Conservation (phyloP, 2,888 invertebrate species). For the Melanargia galathea region DNA sequence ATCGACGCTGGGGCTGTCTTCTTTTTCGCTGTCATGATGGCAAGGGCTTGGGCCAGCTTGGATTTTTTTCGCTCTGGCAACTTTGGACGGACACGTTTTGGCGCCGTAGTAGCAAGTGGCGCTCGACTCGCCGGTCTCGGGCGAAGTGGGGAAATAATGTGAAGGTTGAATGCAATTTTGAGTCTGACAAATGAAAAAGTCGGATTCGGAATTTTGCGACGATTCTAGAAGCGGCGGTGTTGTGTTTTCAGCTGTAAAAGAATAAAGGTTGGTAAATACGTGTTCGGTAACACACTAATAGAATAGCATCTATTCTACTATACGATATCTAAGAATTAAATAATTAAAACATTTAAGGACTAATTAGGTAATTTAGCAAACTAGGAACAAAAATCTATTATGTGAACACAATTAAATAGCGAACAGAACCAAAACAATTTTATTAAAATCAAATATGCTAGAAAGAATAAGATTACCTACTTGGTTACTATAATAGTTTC, state of each 20-base stretch:
- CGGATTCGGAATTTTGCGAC: constrained; percentile 63
- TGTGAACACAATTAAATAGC: too few relatives aligned
- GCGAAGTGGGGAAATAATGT: constrained; percentile 66
- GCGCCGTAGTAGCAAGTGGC: constrained; percentile 70
- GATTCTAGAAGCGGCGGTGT: constrained; percentile 71
- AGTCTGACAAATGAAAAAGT: constrained; percentile 70
- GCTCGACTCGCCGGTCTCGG: constrained; percentile 48
- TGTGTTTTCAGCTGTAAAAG: constrained; percentile 66
- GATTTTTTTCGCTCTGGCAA: constrained; percentile 59
- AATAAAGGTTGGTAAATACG: constrained; percentile 3
- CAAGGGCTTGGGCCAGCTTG: constrained; percentile 47
- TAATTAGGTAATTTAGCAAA: too few relatives aligned
- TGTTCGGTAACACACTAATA: neutral
- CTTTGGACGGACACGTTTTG: constrained; percentile 67
- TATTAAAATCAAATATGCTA: too few relatives aligned
- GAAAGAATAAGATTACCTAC: too few relatives aligned
- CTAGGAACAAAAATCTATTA: too few relatives aligned
- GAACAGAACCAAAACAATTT: too few relatives aligned
- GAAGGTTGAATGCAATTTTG: constrained; percentile 74
- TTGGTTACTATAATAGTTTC: too few relatives aligned
- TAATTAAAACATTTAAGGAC: too few relatives aligned
- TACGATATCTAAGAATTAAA: neutral
- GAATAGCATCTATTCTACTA: neutral
- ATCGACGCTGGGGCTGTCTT: constrained; percentile 66
- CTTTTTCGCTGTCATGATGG: constrained; percentile 57